A percentile compares a stretch with the other conserved stretches of the same genome.
Conservation (phyloP, 2,113 vertebrate species). For the Salvelinus namaycush region DNA sequence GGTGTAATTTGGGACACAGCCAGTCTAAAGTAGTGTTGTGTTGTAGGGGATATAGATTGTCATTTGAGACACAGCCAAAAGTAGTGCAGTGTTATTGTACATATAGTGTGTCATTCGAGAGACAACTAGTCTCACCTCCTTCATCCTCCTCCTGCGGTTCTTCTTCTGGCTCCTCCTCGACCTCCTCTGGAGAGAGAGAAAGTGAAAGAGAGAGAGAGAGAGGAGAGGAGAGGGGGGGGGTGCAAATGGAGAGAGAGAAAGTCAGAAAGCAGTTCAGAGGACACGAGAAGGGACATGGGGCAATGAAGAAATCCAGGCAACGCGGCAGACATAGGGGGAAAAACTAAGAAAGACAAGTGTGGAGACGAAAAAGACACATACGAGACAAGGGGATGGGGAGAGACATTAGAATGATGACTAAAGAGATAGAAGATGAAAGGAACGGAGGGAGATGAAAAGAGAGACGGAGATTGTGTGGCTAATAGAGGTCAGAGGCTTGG, state of each 20-base stretch:
- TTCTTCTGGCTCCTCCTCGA: constrained; percentile 49
- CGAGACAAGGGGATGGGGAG: not conserved
- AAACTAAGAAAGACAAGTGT: not conserved
- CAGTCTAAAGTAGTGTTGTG: too few relatives aligned
- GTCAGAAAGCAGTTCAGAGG: constrained; percentile 11
- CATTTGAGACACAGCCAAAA: too few relatives aligned
- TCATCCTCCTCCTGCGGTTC: constrained; percentile 47
- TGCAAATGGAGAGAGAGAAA: too few relatives aligned
- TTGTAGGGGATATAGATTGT: too few relatives aligned
- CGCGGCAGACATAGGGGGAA: not conserved
- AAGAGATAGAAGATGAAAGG: not conserved
- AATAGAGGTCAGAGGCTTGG: not conserved
- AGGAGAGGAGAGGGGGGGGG: not conserved
- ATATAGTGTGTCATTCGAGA: not conserved
- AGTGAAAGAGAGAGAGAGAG: not conserved
- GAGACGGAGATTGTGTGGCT: not conserved
- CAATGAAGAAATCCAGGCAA: not conserved
- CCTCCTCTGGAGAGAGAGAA: constrained; percentile 46
- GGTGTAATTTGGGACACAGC: too few relatives aligned
- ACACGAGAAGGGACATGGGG: not conserved
- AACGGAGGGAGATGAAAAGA: not conserved
- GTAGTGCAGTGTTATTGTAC: too few relatives aligned
- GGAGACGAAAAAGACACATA: not conserved
- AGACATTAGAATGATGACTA: not conserved
- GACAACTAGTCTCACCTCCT: constrained; percentile 43